Conservation (phyloP, 2,888 invertebrate species). For the Maniola hyperantus region DNA sequence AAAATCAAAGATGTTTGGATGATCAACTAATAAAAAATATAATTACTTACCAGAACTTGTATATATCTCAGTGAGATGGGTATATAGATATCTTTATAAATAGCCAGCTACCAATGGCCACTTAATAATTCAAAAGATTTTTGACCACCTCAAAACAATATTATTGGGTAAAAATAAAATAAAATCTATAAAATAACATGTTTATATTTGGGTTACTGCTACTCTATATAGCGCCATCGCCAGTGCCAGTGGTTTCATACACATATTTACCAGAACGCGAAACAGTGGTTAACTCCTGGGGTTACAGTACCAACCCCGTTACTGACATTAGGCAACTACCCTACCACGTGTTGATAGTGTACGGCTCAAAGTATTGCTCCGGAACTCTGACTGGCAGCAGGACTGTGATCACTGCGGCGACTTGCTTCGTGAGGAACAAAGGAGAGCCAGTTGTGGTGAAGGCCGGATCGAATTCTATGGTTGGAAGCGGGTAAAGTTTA, state of each 20-base stretch:
- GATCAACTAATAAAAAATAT: too few species aligned
- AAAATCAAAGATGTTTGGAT: too few species aligned
- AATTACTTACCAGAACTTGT: too few species aligned
- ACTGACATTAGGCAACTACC: constrained; percentile 48
- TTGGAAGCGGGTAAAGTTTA: constrained; percentile 40
- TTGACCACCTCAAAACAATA: too few species aligned
- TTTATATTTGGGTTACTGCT: constrained; percentile 18
- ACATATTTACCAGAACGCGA: constrained; percentile 37
- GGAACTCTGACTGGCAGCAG: constrained; percentile 61
- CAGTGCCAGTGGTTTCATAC: constrained; percentile 26
- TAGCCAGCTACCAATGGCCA: too few species aligned
- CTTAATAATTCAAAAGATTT: too few species aligned
- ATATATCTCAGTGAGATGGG: too few species aligned
- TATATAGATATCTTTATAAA: too few species aligned
- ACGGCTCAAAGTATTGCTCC: constrained; percentile 60
- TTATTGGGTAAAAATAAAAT: not conserved
- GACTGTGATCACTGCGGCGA: constrained; percentile 62
- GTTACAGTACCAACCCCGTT: constrained; percentile 26
- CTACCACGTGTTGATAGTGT: constrained; percentile 61
- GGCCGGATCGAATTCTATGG: constrained; percentile 54
- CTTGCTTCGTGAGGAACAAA: constrained; percentile 52
- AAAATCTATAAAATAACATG: not conserved
- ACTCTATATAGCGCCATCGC: constrained; percentile 21
- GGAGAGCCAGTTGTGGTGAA: constrained; percentile 53
- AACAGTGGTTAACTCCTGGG: constrained; percentile 13